Percentiles rank a stretch among this genome's conserved stretches.
Conservation (phyloP, 2,888 invertebrate species). For the Hypselothyrea guttata region DNA sequence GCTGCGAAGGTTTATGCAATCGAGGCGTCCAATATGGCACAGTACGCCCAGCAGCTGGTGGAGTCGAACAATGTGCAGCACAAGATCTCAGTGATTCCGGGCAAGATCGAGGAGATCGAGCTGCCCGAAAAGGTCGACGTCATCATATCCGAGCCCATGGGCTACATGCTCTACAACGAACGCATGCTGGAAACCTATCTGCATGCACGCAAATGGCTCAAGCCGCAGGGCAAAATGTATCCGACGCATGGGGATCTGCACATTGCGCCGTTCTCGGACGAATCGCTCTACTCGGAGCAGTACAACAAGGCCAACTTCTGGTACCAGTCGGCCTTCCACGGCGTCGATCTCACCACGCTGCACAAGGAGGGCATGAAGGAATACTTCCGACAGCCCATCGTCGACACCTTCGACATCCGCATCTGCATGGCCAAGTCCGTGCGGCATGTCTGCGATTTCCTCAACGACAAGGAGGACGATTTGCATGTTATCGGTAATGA, state of each 20-base stretch:
- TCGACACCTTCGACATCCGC: slow-evolving; percentile 98
- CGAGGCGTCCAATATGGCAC: slow-evolving; percentile 99
- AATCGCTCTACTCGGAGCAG: slow-evolving; percentile 98
- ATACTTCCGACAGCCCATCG: slow-evolving; percentile 98
- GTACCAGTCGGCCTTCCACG: slow-evolving; percentile 99
- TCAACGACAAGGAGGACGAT: slow-evolving; percentile 95
- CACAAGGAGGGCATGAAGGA: slow-evolving; percentile 97
- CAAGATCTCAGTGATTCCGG: slow-evolving; percentile 95
- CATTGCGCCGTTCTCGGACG: slow-evolving; percentile 98
- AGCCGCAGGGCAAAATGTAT: slow-evolving; percentile 97
- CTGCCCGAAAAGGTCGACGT: slow-evolving; percentile 97
- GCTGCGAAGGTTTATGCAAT: slow-evolving; percentile 98
- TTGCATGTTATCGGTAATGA: slow-evolving; percentile 93
- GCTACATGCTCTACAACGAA: slow-evolving; percentile 99
- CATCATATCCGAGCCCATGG: slow-evolving; percentile 99
- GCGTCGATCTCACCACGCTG: slow-evolving; percentile 96
- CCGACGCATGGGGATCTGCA: slow-evolving; percentile 98
- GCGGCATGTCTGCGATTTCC: slow-evolving; percentile 96
- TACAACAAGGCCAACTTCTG: slow-evolving; percentile 99
- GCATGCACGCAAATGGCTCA: slow-evolving; percentile 99
- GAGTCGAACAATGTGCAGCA: slow-evolving; percentile 94
- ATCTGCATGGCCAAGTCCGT: slow-evolving; percentile 98
- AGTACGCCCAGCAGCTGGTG: slow-evolving; percentile 95
- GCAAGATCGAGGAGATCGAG: slow-evolving; percentile 99
- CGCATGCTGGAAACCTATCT: slow-evolving; percentile 99